Conservation (phyloP, 2,888 invertebrate genomes). For the Litoditis marina region DNA sequence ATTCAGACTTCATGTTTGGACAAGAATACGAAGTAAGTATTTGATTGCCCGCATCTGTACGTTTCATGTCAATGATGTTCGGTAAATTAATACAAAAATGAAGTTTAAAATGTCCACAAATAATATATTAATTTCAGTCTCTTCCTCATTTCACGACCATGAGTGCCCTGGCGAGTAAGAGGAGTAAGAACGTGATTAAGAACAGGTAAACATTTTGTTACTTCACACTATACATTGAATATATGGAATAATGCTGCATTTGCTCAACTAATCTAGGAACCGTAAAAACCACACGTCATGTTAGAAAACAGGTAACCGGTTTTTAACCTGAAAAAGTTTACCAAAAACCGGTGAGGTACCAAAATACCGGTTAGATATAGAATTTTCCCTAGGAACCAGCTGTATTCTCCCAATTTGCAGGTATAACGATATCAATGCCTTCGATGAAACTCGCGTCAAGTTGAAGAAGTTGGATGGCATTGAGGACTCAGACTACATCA, state of each 20-base stretch:
- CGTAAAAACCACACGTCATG: too few species aligned
- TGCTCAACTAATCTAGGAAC: too few species aligned
- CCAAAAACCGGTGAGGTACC: too few species aligned
- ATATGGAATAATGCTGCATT: not conserved
- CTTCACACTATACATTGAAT: not conserved
- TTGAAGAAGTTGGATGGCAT: constrained; percentile 58
- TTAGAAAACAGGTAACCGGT: too few species aligned
- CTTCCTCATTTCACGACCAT: too few species aligned
- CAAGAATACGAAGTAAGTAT: constrained; percentile 55
- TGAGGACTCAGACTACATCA: constrained; percentile 65
- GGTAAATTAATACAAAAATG: too few species aligned
- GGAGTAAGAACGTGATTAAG: constrained; percentile 52
- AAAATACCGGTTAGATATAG: too few species aligned
- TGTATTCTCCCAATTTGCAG: constrained; percentile 39
- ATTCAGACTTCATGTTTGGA: constrained; percentile 60
- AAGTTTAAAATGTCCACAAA: too few species aligned
- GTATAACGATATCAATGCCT: constrained; percentile 66
- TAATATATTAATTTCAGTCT: constrained; percentile 26
- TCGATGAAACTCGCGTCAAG: constrained; percentile 65
- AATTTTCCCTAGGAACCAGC: constrained; percentile 1
- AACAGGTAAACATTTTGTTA: constrained; percentile 25
- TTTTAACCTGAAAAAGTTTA: too few species aligned
- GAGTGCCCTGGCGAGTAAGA: constrained; percentile 50
- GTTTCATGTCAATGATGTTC: too few species aligned
- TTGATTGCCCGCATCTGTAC: too few species aligned